These are phyloP conservation scores for Hyaena hyaena DNA, from an alignment of 2,113 vertebrate genomes.

Conservation along the genomic window DNA sequence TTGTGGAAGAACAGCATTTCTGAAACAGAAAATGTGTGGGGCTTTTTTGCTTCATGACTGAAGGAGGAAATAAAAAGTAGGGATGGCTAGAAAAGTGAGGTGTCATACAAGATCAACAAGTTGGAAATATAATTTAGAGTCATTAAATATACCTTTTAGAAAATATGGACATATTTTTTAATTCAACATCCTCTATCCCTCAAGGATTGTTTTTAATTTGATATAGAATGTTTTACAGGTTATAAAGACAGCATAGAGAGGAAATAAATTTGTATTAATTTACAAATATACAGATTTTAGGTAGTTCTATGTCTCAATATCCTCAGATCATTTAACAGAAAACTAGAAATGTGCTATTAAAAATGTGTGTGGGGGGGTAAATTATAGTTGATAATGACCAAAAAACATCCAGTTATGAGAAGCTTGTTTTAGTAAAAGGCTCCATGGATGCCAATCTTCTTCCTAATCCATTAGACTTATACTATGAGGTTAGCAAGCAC, in stretches of 20 bases:
- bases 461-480: slow-evolving; percentile 20
- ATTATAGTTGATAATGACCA: not conserved
- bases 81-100: slow-evolving; percentile 9
- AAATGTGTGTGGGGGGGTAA: not conserved
- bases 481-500: slow-evolving; percentile 24
- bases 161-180: slow-evolving; percentile 27
- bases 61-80: slow-evolving; percentile 1
- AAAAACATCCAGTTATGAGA: not conserved
- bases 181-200: not conserved
- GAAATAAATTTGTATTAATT: not conserved
- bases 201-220: not conserved
- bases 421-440: not conserved
- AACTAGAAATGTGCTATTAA: not conserved
- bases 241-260: not conserved
- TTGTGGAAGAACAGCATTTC: slow-evolving; percentile 36
- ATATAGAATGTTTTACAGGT: not conserved
- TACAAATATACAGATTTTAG: not conserved
- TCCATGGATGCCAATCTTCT: not conserved
- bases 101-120: not conserved
- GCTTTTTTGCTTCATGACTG: slow-evolving; percentile 34
- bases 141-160: not conserved
- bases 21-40: slow-evolving; percentile 58
- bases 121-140: slow-evolving; percentile 55
- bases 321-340: not conserved
- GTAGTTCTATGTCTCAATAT: not conserved